Base-by-base conservation (phyloP, 64 coral and sea anemone species). In the Pachyseris speciosa region DNA sequence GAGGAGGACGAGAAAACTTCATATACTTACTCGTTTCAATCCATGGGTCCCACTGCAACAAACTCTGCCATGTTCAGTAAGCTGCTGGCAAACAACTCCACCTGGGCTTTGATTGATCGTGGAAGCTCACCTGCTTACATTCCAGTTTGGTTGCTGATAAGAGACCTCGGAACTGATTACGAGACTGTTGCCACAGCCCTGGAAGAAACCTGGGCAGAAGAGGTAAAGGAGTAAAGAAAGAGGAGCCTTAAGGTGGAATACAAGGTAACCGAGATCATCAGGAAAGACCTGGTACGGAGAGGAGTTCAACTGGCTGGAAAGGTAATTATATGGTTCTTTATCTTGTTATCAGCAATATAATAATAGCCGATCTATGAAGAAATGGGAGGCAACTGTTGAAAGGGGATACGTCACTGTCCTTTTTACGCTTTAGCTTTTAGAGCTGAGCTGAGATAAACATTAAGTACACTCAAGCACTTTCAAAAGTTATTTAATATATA, bases 51-150 rank as follows among this genome's bases (percentile, higher is more conserved):
- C 10, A 27, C 13, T 15, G 86, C 86, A 16, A 55, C 68, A 72
- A 72, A 75, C 33, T 53, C 86, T 16, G 32, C 47, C 29, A 75
- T 70, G 29, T 88, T 88, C 38, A 40, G 1, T 17, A 72, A 88
- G 69, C 61, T 88, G 20, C 50, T 88, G 49, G 48, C 67, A 0
- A 57, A 88, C 25, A 88, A 88, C 70, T 75, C 86, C 9, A 88
- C 69, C 4, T 88, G 86, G 86, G 86, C 86, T 60, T 73, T 88
- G 19, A 88, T 88, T 40, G 69, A 58, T 39, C 86, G 86, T 26
- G 86, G 86, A 1, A 38, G 17, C 29, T 5, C 16, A 4, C 2
- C 60, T 9, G 86, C 44, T 73, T 88, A 88, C 47, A 59, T 88
- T 41, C 69, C 86, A 88, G 86, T 88, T 55, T 88, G 86, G 86